Percentiles rank a stretch among this genome's conserved stretches.
Conservation (phyloP, 1,140 invertebrate genomes). For the Heterodera schachtii region DNA sequence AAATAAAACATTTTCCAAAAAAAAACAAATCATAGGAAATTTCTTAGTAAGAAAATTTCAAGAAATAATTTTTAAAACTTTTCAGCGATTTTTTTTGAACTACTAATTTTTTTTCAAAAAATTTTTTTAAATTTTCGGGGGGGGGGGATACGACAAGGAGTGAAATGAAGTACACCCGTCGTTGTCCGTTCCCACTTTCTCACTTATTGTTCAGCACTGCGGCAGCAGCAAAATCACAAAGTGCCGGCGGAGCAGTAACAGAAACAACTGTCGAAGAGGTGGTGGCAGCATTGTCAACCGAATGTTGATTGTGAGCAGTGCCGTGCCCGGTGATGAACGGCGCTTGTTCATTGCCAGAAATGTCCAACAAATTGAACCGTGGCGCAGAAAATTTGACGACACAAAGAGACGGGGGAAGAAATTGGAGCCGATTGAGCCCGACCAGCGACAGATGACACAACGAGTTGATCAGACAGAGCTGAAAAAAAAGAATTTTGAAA, state of each 20-base stretch:
- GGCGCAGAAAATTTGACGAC: not conserved
- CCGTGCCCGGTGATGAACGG: not conserved
- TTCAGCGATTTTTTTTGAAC: too few relatives aligned
- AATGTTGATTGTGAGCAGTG: not conserved
- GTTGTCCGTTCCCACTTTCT: not conserved
- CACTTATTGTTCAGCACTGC: slow-evolving; percentile 25
- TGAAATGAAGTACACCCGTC: too few relatives aligned
- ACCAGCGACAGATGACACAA: slow-evolving; percentile 5
- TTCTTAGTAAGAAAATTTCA: too few relatives aligned
- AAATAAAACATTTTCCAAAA: too few relatives aligned
- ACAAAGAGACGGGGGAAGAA: slow-evolving; percentile 3
- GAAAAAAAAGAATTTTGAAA: not conserved
- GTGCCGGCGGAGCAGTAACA: not conserved
- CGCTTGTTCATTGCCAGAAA: not conserved
- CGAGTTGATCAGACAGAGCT: slow-evolving; percentile 11
- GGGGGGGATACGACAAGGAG: too few relatives aligned
- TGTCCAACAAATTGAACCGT: not conserved
- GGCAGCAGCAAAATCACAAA: slow-evolving; percentile 23
- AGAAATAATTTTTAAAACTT: too few relatives aligned
- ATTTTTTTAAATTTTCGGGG: too few relatives aligned
- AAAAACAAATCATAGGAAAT: too few relatives aligned
- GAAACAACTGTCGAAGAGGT: not conserved
- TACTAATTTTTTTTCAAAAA: too few relatives aligned
- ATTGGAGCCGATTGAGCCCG: slow-evolving; percentile 14
- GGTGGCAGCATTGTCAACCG: too few relatives aligned